These are phyloP conservation scores for Steatornis caripensis DNA, from an alignment of 2,113 vertebrate species.

Conservation along the genomic window DNA sequence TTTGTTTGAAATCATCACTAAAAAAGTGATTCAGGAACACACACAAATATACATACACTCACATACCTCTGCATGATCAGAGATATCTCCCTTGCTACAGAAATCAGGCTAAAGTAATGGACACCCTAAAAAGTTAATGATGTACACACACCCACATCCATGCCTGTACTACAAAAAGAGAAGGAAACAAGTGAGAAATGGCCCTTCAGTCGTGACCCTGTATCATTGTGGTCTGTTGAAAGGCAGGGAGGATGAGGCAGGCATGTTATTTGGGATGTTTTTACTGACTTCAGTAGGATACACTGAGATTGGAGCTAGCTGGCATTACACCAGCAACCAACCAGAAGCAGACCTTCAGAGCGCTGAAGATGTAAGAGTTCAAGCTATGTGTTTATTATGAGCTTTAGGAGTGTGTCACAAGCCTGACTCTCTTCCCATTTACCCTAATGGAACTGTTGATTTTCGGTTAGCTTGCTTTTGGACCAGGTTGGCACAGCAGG, in stretches of 20 bases:
- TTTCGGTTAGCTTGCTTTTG: not conserved
- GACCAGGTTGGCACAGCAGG: not conserved
- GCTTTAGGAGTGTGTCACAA: not conserved
- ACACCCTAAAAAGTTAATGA: not conserved
- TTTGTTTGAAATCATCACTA: not conserved
- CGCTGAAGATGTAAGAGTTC: not conserved
- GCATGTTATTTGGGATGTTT: not conserved
- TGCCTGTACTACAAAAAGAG: not conserved
- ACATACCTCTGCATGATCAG: not conserved
- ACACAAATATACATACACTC: not conserved
- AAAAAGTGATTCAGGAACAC: not conserved
- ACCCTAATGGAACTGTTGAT: not conserved
- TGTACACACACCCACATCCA: not conserved
- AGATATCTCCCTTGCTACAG: not conserved
- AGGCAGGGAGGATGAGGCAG: accelerated
- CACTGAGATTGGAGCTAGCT: not conserved
- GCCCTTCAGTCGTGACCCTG: not conserved
- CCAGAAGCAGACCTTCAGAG: not conserved
- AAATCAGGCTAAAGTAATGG: not conserved
- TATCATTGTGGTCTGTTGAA: accelerated
- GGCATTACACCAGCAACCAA: not conserved
- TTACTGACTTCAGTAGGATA: not conserved
- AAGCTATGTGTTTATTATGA: not conserved
- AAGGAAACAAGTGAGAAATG: not conserved
- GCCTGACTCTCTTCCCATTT: not conserved